A percentile compares a stretch with the other conserved stretches of the same genome.
Conservation (phyloP, 2,888 invertebrate species). For the Reticulitermes lucifugus region DNA sequence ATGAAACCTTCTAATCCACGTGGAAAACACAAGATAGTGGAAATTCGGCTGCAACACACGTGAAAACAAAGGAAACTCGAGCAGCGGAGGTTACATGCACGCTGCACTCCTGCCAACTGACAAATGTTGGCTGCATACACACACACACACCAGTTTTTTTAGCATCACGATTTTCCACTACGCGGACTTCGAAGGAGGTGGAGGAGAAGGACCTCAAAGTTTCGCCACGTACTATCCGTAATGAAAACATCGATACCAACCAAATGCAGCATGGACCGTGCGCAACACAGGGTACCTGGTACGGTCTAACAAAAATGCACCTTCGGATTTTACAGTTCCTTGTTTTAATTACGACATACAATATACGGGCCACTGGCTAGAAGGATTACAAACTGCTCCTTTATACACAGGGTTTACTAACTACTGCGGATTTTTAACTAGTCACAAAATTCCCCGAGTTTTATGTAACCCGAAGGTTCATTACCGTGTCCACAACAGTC, state of each 20-base stretch:
- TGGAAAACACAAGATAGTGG: no score
- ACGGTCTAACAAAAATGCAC: no score
- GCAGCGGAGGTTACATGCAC: background rate
- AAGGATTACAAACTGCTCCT: no score
- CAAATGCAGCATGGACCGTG: background rate
- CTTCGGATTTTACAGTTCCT: no score
- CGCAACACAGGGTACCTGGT: background rate
- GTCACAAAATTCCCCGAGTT: no score
- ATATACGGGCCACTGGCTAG: no score
- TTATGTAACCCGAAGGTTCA: no score
- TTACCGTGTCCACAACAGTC: no score
- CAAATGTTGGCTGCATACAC: constrained; percentile 23
- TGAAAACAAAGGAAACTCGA: background rate
- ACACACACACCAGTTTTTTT: background rate
- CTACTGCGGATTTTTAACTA: no score
- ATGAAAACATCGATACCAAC: background rate
- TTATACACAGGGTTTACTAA: no score
- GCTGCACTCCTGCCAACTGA: constrained; percentile 17
- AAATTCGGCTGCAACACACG: background rate
- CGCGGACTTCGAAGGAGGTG: constrained; percentile 39
- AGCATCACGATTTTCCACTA: constrained; percentile 43
- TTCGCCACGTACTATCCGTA: background rate
- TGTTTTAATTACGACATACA: no score
- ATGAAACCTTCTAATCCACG: no score
- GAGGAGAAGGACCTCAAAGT: constrained; percentile 39